Evolutionary conservation across 2,797 vertebrate genomes (phyloP).

Genomic region (Sparidentex hasta): DNA sequence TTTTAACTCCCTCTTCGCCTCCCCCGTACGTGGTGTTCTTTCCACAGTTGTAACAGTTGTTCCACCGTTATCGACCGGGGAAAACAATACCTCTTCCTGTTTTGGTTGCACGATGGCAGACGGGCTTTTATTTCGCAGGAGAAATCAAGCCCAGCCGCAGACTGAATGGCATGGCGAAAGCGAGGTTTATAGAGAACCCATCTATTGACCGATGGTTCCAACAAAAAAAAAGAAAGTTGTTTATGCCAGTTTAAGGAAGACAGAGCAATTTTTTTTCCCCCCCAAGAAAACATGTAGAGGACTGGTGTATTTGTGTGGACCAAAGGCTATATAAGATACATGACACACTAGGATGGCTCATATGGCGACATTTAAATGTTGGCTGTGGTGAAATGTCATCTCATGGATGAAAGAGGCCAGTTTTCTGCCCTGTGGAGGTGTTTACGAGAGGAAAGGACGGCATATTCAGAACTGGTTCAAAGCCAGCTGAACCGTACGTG

Average conservation of each 20-base stretch:
- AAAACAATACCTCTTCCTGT: no score
- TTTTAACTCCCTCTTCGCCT: no score
- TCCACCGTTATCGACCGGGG: no score
- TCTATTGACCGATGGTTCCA: no score
- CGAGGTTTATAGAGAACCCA: no score
- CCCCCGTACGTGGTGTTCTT: no score
- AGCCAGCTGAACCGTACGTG: constrained; percentile 47
- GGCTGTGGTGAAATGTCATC: constrained; percentile 73
- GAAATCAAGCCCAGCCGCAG: no score
- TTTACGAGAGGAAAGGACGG: constrained; percentile 20
- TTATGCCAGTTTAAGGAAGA: not conserved
- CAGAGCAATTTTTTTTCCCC: not conserved
- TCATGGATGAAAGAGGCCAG: constrained; percentile 42
- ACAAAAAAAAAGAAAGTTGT: no score
- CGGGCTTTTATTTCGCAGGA: no score
- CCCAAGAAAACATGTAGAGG: constrained; percentile 16
- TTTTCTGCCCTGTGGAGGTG: constrained; percentile 33
- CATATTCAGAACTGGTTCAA: constrained; percentile 44
- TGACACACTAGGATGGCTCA: constrained; percentile 46
- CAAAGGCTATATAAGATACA: constrained; percentile 29
- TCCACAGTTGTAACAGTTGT: no score
- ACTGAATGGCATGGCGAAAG: no score
- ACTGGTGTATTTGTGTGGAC: constrained; percentile 7
- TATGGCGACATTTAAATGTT: constrained; percentile 68
- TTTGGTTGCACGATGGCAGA: no score